Percentiles rank a stretch among this genome's conserved stretches.
Conservation (phyloP, 2,888 invertebrate genomes). For the Drosophila gaucha region DNA sequence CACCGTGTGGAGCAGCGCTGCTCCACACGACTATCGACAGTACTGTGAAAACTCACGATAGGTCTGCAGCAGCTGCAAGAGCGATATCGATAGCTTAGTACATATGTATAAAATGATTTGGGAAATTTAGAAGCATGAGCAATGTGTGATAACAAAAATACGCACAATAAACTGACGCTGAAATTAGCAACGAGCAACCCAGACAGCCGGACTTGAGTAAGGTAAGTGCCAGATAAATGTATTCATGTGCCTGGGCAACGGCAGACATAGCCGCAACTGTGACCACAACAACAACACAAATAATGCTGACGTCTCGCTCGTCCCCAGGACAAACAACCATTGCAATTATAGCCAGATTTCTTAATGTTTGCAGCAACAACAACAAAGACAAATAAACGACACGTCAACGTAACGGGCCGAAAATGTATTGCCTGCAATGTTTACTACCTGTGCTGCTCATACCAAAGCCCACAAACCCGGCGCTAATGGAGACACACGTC, state of each 20-base stretch:
- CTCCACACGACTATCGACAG: constrained; percentile 21
- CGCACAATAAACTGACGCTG: constrained; percentile 47
- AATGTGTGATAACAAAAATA: constrained; percentile 54
- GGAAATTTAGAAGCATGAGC: constrained; percentile 36
- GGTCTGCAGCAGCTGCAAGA: neutral
- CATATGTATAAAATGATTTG: constrained; percentile 46
- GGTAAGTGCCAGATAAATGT: constrained; percentile 28
- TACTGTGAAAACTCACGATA: neutral
- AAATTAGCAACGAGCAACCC: constrained; percentile 28
- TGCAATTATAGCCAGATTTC: constrained; percentile 27
- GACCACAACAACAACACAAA: constrained; percentile 18
- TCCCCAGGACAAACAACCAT: constrained; percentile 33
- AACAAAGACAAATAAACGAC: constrained; percentile 24
- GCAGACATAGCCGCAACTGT: constrained; percentile 3
- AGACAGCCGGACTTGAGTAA: constrained; percentile 33
- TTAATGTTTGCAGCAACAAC: constrained; percentile 23
- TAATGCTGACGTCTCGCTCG: constrained; percentile 46
- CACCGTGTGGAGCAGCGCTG: neutral
- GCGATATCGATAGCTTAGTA: constrained; percentile 28
- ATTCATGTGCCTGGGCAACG: constrained; percentile 5
- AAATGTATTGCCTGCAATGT: constrained; percentile 99
- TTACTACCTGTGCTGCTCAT: constrained; percentile 98
- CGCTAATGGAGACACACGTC: constrained; percentile 97
- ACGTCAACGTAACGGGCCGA: constrained; percentile 38
- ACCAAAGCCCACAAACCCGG: constrained; percentile 98